phyloP scores from a whole-genome alignment of 1,140 invertebrate species.

The Pseudomyrmex concolor region DNA sequence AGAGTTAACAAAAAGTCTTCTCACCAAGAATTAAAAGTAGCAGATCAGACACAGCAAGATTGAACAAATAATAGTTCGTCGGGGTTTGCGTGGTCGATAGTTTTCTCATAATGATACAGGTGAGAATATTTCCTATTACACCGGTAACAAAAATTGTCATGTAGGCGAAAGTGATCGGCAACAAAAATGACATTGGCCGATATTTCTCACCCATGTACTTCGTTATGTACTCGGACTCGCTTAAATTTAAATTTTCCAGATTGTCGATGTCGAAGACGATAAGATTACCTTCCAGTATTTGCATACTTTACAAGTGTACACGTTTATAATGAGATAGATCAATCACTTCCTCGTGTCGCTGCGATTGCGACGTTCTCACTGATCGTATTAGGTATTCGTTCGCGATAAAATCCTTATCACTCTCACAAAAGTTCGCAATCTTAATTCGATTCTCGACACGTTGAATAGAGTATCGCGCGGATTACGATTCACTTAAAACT shows the following conservation, averaged over 20 bases:
- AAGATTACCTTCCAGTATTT: neutral
- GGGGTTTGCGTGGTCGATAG: slow-evolving; percentile 85
- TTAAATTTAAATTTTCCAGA: slow-evolving; percentile 57
- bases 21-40: slow-evolving; percentile 81
- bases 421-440: slow-evolving; percentile 2
- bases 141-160: slow-evolving; percentile 87
- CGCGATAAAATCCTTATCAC: neutral
- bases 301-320: slow-evolving; percentile 48
- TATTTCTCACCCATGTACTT: slow-evolving; percentile 75
- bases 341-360: too few relatives aligned
- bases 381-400: slow-evolving; percentile 10
- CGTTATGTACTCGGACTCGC: slow-evolving; percentile 74
- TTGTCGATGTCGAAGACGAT: slow-evolving; percentile 51
- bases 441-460: neutral
- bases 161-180: slow-evolving; percentile 86
- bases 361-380: neutral
- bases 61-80: slow-evolving; percentile 90
- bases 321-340: slow-evolving; percentile 21
- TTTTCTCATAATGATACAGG: slow-evolving; percentile 89
- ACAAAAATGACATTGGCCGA: slow-evolving; percentile 76
- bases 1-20: slow-evolving; percentile 23
- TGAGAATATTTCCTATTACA: slow-evolving; percentile 88
- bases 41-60: slow-evolving; percentile 84
- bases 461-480: slow-evolving; percentile 5
- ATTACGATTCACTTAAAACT: neutral